A percentile compares a stretch with the other conserved stretches of the same genome.
Conservation (phyloP, 1,140 invertebrate species). For the Catajapyx aquilonaris region DNA sequence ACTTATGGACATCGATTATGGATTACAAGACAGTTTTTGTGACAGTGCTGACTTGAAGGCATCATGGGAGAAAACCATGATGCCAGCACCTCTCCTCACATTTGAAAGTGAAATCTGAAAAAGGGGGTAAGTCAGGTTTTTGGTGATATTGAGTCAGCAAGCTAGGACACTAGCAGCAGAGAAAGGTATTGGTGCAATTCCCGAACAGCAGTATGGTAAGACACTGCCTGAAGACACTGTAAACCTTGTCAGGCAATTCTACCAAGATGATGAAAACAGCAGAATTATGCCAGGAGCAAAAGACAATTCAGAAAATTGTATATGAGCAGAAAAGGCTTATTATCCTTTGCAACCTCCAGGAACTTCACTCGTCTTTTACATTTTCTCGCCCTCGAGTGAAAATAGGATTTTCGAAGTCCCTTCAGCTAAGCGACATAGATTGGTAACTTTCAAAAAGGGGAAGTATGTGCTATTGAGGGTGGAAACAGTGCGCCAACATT, state of each 20-base stretch:
- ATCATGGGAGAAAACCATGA: neutral
- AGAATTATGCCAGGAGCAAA: constrained; percentile 12
- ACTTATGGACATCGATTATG: neutral
- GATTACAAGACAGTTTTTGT: constrained; percentile 1
- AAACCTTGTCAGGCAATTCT: constrained; percentile 12
- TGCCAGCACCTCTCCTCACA: neutral
- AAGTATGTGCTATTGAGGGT: no score
- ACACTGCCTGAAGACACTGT: constrained; percentile 4
- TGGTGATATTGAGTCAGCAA: no score
- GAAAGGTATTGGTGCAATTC: neutral
- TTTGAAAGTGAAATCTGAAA: no score
- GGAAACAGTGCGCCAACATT: no score
- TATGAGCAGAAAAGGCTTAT: constrained; percentile 12
- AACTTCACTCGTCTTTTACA: constrained; percentile 10
- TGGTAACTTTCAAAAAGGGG: no score
- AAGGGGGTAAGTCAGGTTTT: no score
- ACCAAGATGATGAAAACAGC: constrained; percentile 12
- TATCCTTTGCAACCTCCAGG: constrained; percentile 13
- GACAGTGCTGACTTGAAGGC: constrained; percentile 1
- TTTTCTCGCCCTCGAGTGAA: constrained; percentile 9
- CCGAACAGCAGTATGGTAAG: constrained; percentile 6
- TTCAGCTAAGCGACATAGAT: constrained; percentile 4
- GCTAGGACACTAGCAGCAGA: neutral
- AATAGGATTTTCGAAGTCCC: constrained; percentile 7
- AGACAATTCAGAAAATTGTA: constrained; percentile 11